Conservation (phyloP, 1,140 invertebrate species). For the Apis mellifera region Amel_HAv3.1 CM009932.2:12788001-12788500, state of each 20-base stretch:
- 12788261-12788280: too few relatives aligned
- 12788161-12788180: too few relatives aligned
- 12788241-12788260: slow-evolving; percentile 3
- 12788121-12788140: neutral
- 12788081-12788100: neutral
- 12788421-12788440: neutral
- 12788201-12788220: neutral
- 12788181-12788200: neutral
- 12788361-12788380: slow-evolving; percentile 53
- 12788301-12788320: slow-evolving; percentile 36
- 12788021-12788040: neutral
- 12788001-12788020: slow-evolving; percentile 23
- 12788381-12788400: slow-evolving; percentile 63
- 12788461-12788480: neutral
- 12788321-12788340: slow-evolving; percentile 49
- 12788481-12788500: too few relatives aligned
- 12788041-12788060: slow-evolving; percentile 6
- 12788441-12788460: slow-evolving; percentile 1
- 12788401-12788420: slow-evolving; percentile 34
- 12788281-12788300: slow-evolving; percentile 47
- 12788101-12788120: neutral
- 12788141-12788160: neutral
- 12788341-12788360: slow-evolving; percentile 17
- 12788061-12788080: neutral
- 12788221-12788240: neutral